Conservation (phyloP, 2,888 invertebrate species). For the Drosophila formosana region DNA sequence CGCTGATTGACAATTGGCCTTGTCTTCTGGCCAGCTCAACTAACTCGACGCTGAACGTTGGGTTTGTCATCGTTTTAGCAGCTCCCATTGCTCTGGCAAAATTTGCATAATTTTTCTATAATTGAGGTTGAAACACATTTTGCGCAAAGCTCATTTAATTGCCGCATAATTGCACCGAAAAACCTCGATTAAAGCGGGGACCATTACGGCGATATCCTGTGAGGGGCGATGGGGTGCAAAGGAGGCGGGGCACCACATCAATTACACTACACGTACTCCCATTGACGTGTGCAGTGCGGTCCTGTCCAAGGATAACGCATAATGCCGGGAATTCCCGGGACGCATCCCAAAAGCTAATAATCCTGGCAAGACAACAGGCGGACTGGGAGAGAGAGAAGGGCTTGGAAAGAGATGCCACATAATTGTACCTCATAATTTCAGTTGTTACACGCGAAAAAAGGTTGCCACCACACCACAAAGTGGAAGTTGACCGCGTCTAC, state of each 20-base stretch:
- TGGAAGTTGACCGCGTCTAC: constrained; percentile 16
- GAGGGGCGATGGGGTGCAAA: neutral
- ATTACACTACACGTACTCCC: constrained; percentile 52
- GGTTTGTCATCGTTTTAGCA: constrained; percentile 5
- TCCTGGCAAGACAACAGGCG: constrained; percentile 32
- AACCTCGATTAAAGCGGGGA: constrained; percentile 26
- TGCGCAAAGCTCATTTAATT: constrained; percentile 63
- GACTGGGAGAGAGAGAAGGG: neutral
- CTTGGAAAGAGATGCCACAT: constrained; percentile 46
- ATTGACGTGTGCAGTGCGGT: constrained; percentile 43
- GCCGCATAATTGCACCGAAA: constrained; percentile 57
- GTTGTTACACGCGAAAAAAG: constrained; percentile 42
- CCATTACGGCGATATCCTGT: constrained; percentile 1
- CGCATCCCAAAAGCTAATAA: constrained; percentile 76
- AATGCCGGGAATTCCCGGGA: constrained; percentile 57
- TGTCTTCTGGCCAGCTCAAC: constrained; percentile 1
- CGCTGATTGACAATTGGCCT: constrained; percentile 55
- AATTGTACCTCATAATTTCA: constrained; percentile 69
- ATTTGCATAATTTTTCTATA: constrained; percentile 62
- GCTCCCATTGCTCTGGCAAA: constrained; percentile 24
- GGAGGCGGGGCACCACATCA: constrained; percentile 58
- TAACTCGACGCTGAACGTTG: neutral
- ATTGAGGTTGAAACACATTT: constrained; percentile 37
- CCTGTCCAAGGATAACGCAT: constrained; percentile 38
- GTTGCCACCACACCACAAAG: constrained; percentile 38